phyloP scores from a whole-genome alignment of 2,113 vertebrate species.

The Sialia sialis region DNA sequence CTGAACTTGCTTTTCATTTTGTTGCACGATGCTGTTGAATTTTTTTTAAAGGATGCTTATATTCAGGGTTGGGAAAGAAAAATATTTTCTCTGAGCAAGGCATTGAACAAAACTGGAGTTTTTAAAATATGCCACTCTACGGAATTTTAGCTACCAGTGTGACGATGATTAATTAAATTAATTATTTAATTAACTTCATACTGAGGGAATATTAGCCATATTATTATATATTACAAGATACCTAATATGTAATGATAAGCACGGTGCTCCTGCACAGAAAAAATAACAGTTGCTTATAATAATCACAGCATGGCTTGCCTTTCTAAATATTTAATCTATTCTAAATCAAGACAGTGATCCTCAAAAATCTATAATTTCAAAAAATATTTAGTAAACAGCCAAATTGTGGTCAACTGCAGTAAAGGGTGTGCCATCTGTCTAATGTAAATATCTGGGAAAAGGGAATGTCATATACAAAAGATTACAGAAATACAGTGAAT shows the following conservation, averaged over 20 bases:
- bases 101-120: slow-evolving; percentile 14
- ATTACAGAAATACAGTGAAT: slow-evolving; percentile 39
- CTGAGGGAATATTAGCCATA: background rate
- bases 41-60: slow-evolving; percentile 21
- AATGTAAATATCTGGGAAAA: slow-evolving; percentile 72
- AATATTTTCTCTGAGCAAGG: slow-evolving; percentile 31
- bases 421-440: slow-evolving; percentile 79
- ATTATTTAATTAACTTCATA: slow-evolving; percentile 59
- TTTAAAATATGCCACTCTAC: background rate
- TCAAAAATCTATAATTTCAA: slow-evolving; percentile 73
- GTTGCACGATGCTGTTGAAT: background rate
- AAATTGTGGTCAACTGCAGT: slow-evolving; percentile 76
- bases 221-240: slow-evolving; percentile 22
- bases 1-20: slow-evolving; percentile 50
- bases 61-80: slow-evolving; percentile 48
- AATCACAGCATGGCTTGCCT: slow-evolving; percentile 55
- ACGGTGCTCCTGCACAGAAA: background rate
- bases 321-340: slow-evolving; percentile 65
- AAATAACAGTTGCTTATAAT: slow-evolving; percentile 57
- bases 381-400: slow-evolving; percentile 75
- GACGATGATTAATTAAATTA: slow-evolving; percentile 41
- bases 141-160: slow-evolving; percentile 24
- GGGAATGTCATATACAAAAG: slow-evolving; percentile 64
- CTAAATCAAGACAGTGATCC: slow-evolving; percentile 59
- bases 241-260: slow-evolving; percentile 11